Base-by-base conservation (phyloP, 2,113 vertebrate genomes). In the Bungarus multicinctus region DNA sequence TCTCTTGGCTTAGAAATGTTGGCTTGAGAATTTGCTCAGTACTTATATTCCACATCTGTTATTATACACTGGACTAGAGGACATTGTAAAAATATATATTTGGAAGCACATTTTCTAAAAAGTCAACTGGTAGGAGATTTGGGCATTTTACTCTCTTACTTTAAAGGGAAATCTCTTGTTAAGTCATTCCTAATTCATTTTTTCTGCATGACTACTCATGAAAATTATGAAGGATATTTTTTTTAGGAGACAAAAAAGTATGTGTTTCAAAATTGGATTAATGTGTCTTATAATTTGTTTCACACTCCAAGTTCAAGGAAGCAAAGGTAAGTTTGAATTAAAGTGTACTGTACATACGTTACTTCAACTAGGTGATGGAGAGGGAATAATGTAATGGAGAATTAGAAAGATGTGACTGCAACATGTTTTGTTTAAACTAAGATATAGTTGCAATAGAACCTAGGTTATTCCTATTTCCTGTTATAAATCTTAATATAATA, bases 291-390 rank as follows among this genome's bases (percentile, higher is more conserved):
- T 98, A 92, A 90, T 98, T 74, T 96, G 97, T 91, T 92, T 98
- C 95, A 91, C 96, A 91, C 96, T 98, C 18, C 98, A 97, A 87
- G 97, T 97, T 93, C 97, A 98, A 90, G 98, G 96, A 96, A 97
- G 94, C 92, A 97, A 96, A 98, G 98, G 99, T 99, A 97, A 98
- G 98, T 96, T 92, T 47, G 18, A 58, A 64, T 93, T 89, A 54
- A 89, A 93, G 87, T 92, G 0, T 92, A 92, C 7, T 85, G 43
- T 23, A 45, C 92, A 94, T 95, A 34, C 3, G 3, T 85, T 91
- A 30, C 86, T 55, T 87, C 22, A 92, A n/a, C 39, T 47, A 85
- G 91, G 12, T 20, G 53, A 10, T 16, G 20, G 39, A 30, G 27
- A 23, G 8, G 18, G 18, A 10, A 2, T 2, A 58, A 20, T 10